A percentile compares a stretch with the other conserved stretches of the same genome.
These are phyloP conservation scores for Ceuthmochares aereus DNA, from an alignment of 2,113 vertebrate genomes.

Conservation along the genomic window DNA sequence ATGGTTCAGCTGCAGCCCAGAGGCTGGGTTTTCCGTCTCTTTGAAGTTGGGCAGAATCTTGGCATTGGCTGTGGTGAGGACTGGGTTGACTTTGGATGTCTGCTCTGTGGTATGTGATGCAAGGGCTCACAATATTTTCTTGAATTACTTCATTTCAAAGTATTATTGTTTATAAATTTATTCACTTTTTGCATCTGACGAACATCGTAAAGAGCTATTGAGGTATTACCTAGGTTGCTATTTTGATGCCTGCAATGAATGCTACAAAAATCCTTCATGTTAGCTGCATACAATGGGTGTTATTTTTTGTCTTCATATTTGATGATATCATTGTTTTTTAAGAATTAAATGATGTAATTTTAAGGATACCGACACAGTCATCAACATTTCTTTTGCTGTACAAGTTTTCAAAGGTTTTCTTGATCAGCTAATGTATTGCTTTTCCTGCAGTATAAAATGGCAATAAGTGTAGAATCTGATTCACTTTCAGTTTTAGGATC, in stretches of 20 bases:
- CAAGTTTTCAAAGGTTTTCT: background rate
- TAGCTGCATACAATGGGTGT: background rate
- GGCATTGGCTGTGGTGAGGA: background rate
- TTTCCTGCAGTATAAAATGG: background rate
- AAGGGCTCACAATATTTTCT: background rate
- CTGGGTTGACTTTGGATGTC: background rate
- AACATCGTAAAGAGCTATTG: background rate
- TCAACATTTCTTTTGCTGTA: background rate
- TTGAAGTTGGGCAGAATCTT: background rate
- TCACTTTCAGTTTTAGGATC: conserved; percentile 8
- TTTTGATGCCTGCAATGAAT: background rate
- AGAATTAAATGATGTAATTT: background rate
- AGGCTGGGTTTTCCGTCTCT: background rate
- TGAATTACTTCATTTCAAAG: background rate
- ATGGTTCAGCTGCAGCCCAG: conserved; percentile 1
- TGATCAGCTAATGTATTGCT: background rate
- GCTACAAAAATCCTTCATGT: background rate
- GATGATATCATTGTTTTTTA: background rate
- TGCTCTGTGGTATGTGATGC: rapidly evolving
- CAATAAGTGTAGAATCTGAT: background rate
- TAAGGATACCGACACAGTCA: background rate
- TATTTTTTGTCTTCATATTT: background rate
- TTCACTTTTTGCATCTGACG: background rate
- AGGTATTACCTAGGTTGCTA: background rate
- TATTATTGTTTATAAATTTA: background rate